Conservation (phyloP, 2,888 invertebrate genomes). For the Dusona sp. region DNA sequence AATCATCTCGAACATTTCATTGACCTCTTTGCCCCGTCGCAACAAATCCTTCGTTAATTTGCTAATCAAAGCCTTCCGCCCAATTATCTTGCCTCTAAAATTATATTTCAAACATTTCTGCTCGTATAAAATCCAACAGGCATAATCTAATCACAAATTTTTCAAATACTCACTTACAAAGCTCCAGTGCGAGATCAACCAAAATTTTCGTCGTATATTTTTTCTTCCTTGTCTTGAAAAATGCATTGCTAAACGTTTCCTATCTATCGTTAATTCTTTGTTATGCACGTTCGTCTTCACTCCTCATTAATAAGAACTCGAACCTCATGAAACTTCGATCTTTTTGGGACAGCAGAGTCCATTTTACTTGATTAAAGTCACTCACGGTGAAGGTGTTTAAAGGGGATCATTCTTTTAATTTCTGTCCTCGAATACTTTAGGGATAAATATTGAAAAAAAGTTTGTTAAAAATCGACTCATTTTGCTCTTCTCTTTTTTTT, state of each 20-base stretch:
- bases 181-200: not conserved
- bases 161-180: too few relatives aligned
- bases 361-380: conserved; percentile 8
- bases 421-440: not conserved
- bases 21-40: not conserved
- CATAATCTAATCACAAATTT: too few relatives aligned
- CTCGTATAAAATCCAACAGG: too few relatives aligned
- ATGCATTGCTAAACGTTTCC: not conserved
- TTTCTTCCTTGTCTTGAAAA: not conserved
- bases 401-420: not conserved
- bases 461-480: not conserved
- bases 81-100: not conserved
- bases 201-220: not conserved
- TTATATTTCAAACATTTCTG: too few relatives aligned
- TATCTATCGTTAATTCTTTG: not conserved
- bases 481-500: not conserved
- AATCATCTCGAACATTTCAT: conserved; percentile 14
- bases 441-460: not conserved
- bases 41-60: not conserved
- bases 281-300: not conserved
- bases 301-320: not conserved
- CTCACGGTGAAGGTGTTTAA: not conserved
- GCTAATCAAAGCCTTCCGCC: not conserved
- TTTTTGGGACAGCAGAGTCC: not conserved
- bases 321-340: not conserved